phyloP scores from a whole-genome alignment of 2,888 invertebrate species.

The Hydriomena furcata region DNA sequence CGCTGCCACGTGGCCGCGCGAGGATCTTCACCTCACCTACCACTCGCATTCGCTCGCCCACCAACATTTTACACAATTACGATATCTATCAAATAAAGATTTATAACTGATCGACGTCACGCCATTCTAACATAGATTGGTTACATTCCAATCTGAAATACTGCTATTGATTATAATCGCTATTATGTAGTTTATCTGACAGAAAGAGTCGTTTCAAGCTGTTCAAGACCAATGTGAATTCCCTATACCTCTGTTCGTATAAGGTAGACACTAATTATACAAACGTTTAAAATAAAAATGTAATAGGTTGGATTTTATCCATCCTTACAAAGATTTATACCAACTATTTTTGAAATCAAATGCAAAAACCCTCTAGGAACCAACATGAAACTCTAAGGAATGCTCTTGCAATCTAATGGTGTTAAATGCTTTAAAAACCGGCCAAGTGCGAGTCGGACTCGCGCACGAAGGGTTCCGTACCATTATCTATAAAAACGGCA shows the following conservation, averaged over 20 bases:
- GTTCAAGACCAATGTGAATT: not conserved
- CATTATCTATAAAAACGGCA: too few species aligned
- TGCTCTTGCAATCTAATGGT: too few species aligned
- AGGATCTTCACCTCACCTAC: slow-evolving; percentile 37
- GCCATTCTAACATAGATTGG: slow-evolving; percentile 37
- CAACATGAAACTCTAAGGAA: too few species aligned
- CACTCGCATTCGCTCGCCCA: slow-evolving; percentile 29
- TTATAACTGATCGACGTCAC: slow-evolving; percentile 38
- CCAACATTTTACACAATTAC: slow-evolving; percentile 34
- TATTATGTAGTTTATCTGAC: slow-evolving; percentile 17
- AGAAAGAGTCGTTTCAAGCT: slow-evolving; percentile 8
- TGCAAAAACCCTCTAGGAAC: too few species aligned
- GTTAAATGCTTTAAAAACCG: too few species aligned
- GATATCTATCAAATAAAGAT: slow-evolving; percentile 37
- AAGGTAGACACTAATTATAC: too few species aligned
- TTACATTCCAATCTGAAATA: slow-evolving; percentile 36
- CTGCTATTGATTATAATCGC: slow-evolving; percentile 31
- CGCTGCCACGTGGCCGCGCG: slow-evolving; percentile 62
- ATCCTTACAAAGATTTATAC: too few species aligned
- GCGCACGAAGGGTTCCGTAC: too few species aligned
- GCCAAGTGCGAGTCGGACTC: too few species aligned
- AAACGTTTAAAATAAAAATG: too few species aligned
- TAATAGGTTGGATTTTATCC: too few species aligned
- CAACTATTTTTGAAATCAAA: too few species aligned
- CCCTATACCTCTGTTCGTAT: not conserved